Evolutionary conservation across 2,797 vertebrate species (phyloP).

Genomic region (Notolabrus celidotus): DNA sequence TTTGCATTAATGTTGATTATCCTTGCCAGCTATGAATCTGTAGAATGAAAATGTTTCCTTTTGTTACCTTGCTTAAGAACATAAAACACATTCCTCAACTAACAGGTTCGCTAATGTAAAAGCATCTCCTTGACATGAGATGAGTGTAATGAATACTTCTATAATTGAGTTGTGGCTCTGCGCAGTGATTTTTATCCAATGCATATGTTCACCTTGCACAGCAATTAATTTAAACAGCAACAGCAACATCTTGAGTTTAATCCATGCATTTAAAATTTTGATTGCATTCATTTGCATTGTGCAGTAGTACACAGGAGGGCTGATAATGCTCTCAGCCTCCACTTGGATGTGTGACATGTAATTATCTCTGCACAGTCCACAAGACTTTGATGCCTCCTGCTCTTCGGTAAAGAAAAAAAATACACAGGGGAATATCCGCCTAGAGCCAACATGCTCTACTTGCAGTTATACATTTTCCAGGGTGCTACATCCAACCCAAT

Average conservation of each 20-base stretch:
- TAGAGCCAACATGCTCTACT: neutral
- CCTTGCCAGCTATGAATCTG: neutral
- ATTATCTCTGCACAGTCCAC: constrained; percentile 30
- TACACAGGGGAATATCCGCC: constrained; percentile 13
- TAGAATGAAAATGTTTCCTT: too few species aligned
- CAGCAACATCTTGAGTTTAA: constrained; percentile 28
- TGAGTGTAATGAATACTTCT: constrained; percentile 11
- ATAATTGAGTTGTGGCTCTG: constrained; percentile 32
- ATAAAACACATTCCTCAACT: constrained; percentile 23
- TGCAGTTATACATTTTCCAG: constrained; percentile 6
- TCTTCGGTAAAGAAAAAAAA: constrained; percentile 12
- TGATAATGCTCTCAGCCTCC: constrained; percentile 24
- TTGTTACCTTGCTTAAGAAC: neutral
- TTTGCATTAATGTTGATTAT: neutral
- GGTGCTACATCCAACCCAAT: neutral
- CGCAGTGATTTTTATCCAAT: constrained; percentile 29
- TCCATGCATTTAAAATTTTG: constrained; percentile 42
- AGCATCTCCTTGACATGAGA: neutral
- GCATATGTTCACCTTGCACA: constrained; percentile 21
- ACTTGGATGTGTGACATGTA: constrained; percentile 32
- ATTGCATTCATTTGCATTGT: constrained; percentile 17
- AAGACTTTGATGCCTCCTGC: constrained; percentile 3
- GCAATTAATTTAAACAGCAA: constrained; percentile 21
- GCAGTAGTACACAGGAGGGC: constrained; percentile 6
- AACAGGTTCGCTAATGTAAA: constrained; percentile 2